phyloP scores from a whole-genome alignment of 2,888 invertebrate species.

The Drosophila cognata region DNA sequence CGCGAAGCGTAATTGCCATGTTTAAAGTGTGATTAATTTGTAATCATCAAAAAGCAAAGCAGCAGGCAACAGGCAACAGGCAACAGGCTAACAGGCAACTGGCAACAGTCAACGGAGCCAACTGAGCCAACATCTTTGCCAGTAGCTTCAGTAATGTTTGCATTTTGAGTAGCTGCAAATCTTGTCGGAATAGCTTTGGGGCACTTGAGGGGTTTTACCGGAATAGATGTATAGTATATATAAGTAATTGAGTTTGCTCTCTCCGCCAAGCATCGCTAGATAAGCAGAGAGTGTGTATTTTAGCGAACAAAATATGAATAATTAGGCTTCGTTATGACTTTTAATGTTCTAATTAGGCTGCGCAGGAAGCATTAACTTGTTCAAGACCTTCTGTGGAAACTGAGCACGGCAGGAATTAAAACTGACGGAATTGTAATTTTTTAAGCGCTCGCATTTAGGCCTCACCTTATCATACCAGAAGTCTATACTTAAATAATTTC shows the following conservation, averaged over 20 bases:
- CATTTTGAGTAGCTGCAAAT: conserved; percentile 63
- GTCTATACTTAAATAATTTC: not conserved
- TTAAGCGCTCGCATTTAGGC: not conserved
- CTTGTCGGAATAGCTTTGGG: conserved; percentile 30
- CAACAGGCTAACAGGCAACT: conserved; percentile 14
- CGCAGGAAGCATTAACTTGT: conserved; percentile 10
- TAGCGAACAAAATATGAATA: conserved; percentile 25
- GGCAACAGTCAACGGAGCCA: conserved; percentile 17
- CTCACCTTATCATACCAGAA: not conserved
- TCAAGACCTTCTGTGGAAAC: not conserved
- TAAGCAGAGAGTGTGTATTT: not conserved
- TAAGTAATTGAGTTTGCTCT: conserved; percentile 36
- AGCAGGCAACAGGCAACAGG: conserved; percentile 27
- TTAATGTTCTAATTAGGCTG: conserved; percentile 30
- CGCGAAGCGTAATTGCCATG: conserved; percentile 74
- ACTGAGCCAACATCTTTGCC: conserved; percentile 37
- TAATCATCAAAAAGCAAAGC: conserved; percentile 74
- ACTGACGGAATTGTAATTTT: not conserved
- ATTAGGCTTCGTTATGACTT: conserved; percentile 31
- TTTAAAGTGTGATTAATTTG: conserved; percentile 81
- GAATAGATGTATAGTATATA: conserved; percentile 28
- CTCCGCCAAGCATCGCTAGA: not conserved
- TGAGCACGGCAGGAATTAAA: not conserved
- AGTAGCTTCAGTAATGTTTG: conserved; percentile 55
- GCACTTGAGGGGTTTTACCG: conserved; percentile 24